Conservation (phyloP, 2,888 invertebrate genomes). For the Acrobasis repandana region DNA sequence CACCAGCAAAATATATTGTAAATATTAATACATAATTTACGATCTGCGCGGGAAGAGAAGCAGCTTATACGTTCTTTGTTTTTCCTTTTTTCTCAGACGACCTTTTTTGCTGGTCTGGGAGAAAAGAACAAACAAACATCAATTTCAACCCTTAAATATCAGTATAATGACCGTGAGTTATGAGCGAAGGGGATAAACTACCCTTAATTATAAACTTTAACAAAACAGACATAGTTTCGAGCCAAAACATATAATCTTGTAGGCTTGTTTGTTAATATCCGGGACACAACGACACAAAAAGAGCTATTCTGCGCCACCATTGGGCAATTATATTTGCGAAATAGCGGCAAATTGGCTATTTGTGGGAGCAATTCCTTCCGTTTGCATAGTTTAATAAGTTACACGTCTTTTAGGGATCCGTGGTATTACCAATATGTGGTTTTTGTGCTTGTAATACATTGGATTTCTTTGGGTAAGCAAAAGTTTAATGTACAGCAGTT, state of each 20-base stretch:
- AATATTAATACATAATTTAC: too few species aligned
- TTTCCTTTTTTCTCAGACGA: too few species aligned
- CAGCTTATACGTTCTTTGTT: too few species aligned
- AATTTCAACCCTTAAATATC: constrained; percentile 33
- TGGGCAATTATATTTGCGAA: constrained; percentile 65
- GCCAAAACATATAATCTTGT: constrained; percentile 71
- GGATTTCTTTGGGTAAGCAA: too few species aligned
- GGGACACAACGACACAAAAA: constrained; percentile 62
- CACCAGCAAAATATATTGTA: too few species aligned
- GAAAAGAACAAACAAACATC: too few species aligned
- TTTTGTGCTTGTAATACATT: too few species aligned
- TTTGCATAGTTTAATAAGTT: constrained; percentile 53
- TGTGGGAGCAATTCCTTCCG: constrained; percentile 65
- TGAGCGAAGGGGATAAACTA: constrained; percentile 19
- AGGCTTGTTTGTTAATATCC: constrained; percentile 58
- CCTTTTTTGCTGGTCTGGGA: too few species aligned
- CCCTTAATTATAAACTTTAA: neutral
- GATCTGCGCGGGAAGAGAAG: too few species aligned
- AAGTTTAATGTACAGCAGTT: too few species aligned
- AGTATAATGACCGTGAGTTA: constrained; percentile 35
- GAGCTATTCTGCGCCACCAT: constrained; percentile 56
- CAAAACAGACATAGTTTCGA: constrained; percentile 38
- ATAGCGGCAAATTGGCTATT: constrained; percentile 74
- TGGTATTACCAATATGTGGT: neutral
- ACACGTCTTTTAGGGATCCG: constrained; percentile 23